Conservation (phyloP, 2,888 invertebrate genomes). For the Amiota communis region DNA sequence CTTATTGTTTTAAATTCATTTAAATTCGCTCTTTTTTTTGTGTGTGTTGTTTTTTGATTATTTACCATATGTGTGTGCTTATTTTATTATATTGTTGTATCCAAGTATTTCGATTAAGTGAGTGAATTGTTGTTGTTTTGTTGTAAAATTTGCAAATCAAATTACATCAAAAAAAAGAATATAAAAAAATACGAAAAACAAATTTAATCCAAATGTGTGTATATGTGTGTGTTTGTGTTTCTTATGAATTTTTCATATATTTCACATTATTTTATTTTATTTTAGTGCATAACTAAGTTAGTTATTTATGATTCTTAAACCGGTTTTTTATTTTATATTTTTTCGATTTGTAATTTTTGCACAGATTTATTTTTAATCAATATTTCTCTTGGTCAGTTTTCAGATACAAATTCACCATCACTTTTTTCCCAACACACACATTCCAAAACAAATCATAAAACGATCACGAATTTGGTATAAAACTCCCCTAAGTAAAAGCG, state of each 20-base stretch:
- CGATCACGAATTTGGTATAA: not conserved
- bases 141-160: conserved; percentile 33
- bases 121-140: conserved; percentile 18
- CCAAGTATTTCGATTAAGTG: conserved; percentile 28
- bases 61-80: conserved; percentile 42
- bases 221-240: not conserved
- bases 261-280: not conserved
- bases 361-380: not conserved
- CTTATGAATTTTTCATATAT: not conserved
- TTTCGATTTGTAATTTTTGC: not conserved
- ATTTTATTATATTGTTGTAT: not conserved
- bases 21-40: conserved; percentile 34
- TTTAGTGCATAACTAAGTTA: not conserved
- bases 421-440: no score
- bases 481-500: not conserved
- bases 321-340: no score
- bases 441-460: not conserved
- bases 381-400: not conserved
- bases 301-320: no score
- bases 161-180: conserved; percentile 12
- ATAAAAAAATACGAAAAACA: not conserved
- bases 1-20: conserved; percentile 38
- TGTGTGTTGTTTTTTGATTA: no score
- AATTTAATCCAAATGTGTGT: conserved; percentile 16
- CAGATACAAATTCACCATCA: no score